Conservation (phyloP, 2,888 invertebrate genomes). For the Fragum fragum region DNA sequence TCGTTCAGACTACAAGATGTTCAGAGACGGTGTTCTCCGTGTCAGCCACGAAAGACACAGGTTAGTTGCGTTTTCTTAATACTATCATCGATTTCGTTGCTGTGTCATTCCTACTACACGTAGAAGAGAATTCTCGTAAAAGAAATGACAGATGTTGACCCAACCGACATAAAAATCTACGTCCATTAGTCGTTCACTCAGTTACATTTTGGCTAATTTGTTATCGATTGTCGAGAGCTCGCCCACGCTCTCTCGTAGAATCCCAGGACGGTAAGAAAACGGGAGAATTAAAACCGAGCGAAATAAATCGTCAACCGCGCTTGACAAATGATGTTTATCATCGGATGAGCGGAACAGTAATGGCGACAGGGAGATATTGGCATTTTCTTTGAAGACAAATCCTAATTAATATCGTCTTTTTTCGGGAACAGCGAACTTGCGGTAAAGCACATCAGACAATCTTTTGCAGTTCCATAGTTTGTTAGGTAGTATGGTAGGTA, state of each 20-base stretch:
- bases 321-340: conserved; percentile 19
- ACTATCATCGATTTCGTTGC: too few relatives aligned
- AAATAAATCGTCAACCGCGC: conserved; percentile 16
- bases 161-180: background rate
- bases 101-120: too few relatives aligned
- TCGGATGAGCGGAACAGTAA: background rate
- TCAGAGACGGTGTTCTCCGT: too few relatives aligned
- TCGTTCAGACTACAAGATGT: too few relatives aligned
- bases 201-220: background rate
- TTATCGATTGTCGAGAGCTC: background rate
- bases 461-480: too few relatives aligned
- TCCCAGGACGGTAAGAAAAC: conserved; percentile 3
- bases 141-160: background rate
- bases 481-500: too few relatives aligned
- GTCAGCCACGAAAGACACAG: too few relatives aligned
- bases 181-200: background rate
- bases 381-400: background rate
- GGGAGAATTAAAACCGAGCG: conserved; percentile 1
- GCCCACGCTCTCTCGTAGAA: background rate
- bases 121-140: too few relatives aligned
- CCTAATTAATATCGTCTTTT: background rate
- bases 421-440: background rate
- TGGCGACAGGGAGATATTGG: conserved; percentile 4
- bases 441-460: too few relatives aligned
- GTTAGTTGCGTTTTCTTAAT: too few relatives aligned